Evolutionary conservation across 2,797 vertebrate species (phyloP), one percentile per base, ranked within the genome.

Genomic region (Megaceryle alcyon): DNA sequence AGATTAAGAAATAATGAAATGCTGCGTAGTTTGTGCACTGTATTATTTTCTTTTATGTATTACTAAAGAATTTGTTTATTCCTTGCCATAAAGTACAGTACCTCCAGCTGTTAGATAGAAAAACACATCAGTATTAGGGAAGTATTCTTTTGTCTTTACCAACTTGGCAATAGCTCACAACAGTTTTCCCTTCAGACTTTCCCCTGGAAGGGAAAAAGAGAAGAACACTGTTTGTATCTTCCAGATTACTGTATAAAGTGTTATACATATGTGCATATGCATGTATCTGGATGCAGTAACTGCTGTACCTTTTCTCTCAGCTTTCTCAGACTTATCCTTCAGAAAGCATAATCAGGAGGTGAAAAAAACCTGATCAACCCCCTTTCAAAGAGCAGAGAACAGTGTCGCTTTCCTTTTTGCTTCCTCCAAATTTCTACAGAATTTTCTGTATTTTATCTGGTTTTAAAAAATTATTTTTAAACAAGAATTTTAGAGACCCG

Each of bases 151-250:
- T 76, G 51, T 90, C 66, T 90, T 76, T 72, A 72, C 35, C 54
- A 51, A 7, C 56, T 90, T 73, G 86, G 73, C 81, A 86, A 28
- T 19, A 18, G 63, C 49, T 88, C 48, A 15, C 66, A 92, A 82
- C 41, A 76, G 51, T 73, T 84, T 90, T 82, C 53, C 33, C 59
- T 60, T 85, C 68, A 82, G 60, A 84, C 37, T 82, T 93, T 70
- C 81, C 63, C 0, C 1, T 72, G 53, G 21, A 92, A 88, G 26
- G 44, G 75, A 92, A 77, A 90, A 90, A 70, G 39, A 96, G 70
- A 82, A 17, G 80, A 94, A 91, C 70, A 95, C 76, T 95, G 72
- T 76, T 86, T 88, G 18, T 94, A 49, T 92, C 91, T 95, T 92
- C 82, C 95, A 92, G 95, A 86, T 59, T 54, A 61, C 59, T 91